phyloP scores from a whole-genome alignment of 2,113 vertebrate genomes.

The Rhinolophus sinicus region DNA sequence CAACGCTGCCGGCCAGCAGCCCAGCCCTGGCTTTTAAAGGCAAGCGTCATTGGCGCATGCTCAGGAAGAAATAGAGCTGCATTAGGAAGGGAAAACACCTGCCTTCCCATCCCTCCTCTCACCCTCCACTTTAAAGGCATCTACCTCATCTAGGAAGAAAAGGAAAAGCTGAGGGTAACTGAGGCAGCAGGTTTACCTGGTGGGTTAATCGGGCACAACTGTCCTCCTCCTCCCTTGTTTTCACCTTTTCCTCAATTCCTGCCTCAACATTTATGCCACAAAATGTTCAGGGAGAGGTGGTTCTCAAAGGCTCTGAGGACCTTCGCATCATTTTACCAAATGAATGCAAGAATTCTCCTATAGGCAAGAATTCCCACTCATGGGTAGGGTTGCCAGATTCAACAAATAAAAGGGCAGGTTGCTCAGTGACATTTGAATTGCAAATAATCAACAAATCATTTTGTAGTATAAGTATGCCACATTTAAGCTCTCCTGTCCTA shows the following conservation, averaged over 20 bases:
- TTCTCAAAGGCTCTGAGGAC: background rate
- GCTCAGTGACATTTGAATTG: background rate
- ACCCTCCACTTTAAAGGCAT: background rate
- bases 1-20: accelerated
- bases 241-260: background rate
- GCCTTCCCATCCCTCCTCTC: background rate
- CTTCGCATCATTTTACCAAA: background rate
- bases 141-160: background rate
- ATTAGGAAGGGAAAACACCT: background rate
- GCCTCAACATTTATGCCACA: background rate
- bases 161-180: no score
- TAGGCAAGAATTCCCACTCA: background rate
- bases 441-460: background rate
- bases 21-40: background rate
- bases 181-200: background rate
- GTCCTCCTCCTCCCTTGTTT: accelerated
- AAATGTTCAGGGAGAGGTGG: background rate
- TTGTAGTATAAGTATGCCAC: background rate
- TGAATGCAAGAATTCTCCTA: background rate
- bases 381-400: background rate
- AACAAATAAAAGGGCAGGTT: background rate
- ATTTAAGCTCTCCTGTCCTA: background rate
- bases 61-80: background rate
- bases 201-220: background rate
- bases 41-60: background rate